Base-by-base conservation (phyloP, 2,888 invertebrate genomes). In the Eupithecia dodoneata region DNA sequence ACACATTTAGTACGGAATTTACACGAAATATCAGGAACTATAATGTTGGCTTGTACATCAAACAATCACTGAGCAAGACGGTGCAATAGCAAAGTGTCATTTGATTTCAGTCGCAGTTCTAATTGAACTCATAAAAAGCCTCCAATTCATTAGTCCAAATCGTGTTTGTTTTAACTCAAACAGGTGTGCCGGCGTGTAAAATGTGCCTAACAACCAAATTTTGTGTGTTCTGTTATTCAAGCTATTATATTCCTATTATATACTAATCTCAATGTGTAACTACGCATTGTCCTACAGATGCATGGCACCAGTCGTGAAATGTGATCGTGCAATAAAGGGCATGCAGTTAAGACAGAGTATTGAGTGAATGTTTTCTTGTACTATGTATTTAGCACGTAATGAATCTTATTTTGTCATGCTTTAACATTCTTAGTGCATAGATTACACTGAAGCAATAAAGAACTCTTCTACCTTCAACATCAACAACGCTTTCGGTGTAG, bases 401-500 rank as follows among this genome's bases (percentile, higher is more conserved):
- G 30, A 63, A 30, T 30, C 18, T 59, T 18, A 18, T 59, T 59
- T 30, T 63, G 2, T 30, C 63, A 63, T 63, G 63, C 63, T 63
- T 2, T 18, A 30, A 30, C 30, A 63, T 18, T 63, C 63, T 30
- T 63, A 63, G 63, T 63, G 63, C 18, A 12, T 30, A 30, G 3
- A 45, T 45, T n/a, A 83, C 78, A 77, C 77, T 72, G 67, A 81
- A 80, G 77, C 79, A 71, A 73, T 59, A 78, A 78, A 63, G 86
- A 85, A 84, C 88, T 82, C 81, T 84, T 86, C 92, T 96, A 98
- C 98, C 97, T 97, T 98, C 98, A 84, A 98, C 97, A 85, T 96
- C 95, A 80, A 98, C 96, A 82, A 96, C 95, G 87, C 98, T 96
- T 89, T 97, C 96, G 87, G 97, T 97, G 88, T 96, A 96, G 86